These are phyloP conservation scores for Paradisaea rubra DNA, from an alignment of 2,113 vertebrate species.

Conservation along the genomic window DNA sequence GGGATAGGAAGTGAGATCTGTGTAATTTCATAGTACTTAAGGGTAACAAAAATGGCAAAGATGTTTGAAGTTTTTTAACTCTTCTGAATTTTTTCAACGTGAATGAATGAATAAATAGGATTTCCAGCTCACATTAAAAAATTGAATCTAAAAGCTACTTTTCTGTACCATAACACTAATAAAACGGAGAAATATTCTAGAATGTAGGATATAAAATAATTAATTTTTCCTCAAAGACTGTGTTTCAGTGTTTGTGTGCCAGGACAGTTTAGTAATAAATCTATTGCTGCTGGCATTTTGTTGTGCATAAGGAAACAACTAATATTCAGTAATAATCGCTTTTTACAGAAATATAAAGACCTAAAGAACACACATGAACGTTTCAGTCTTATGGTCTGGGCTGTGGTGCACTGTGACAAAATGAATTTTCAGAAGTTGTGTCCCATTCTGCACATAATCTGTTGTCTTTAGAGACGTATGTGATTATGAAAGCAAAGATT, in stretches of 20 bases:
- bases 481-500: neutral
- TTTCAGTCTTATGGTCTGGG: neutral
- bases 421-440: neutral
- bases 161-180: neutral
- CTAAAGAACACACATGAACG: neutral
- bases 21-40: neutral
- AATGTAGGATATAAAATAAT: neutral
- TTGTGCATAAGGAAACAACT: neutral
- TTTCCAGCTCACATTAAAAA: neutral
- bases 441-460: neutral
- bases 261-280: neutral
- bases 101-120: neutral
- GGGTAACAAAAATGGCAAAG: neutral
- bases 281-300: neutral
- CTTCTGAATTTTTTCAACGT: neutral
- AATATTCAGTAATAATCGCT: neutral
- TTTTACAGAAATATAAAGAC: neutral
- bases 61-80: neutral
- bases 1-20: neutral
- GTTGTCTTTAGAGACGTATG: neutral
- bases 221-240: neutral
- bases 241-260: neutral
- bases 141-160: neutral
- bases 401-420: neutral
- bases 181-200: neutral